These are phyloP conservation scores for Clistopyga incitator DNA, from an alignment of 2,888 invertebrate species.

Conservation along the genomic window DNA sequence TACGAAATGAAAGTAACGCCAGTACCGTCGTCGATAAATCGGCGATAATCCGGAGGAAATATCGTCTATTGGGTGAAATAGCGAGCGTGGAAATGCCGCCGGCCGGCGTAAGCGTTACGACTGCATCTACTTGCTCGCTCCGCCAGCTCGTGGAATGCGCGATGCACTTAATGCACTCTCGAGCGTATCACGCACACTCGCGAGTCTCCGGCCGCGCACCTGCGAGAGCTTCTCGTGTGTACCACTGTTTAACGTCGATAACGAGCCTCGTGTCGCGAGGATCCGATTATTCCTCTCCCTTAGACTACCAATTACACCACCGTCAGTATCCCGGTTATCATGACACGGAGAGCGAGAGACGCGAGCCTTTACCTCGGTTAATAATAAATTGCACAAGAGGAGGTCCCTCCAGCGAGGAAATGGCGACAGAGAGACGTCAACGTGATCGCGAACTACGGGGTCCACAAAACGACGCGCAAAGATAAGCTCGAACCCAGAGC, in stretches of 20 bases:
- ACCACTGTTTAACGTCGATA: conserved; percentile 24
- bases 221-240: conserved; percentile 26
- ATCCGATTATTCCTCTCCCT: neutral
- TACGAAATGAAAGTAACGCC: conserved; percentile 6
- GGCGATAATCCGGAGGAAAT: neutral
- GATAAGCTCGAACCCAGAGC: conserved; percentile 87
- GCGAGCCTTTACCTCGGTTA: conserved; percentile 58
- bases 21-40: neutral
- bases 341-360: neutral
- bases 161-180: neutral
- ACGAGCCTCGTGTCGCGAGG: neutral
- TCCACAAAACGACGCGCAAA: conserved; percentile 93
- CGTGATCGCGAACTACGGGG: conserved; percentile 89
- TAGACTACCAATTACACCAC: neutral
- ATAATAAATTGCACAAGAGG: conserved; percentile 64
- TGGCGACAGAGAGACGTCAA: conserved; percentile 87
- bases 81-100: conserved; percentile 54
- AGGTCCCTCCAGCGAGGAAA: conserved; percentile 85
- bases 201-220: conserved; percentile 38
- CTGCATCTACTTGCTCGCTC: conserved; percentile 60
- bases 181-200: conserved; percentile 57
- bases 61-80: conserved; percentile 23
- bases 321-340: neutral
- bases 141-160: neutral
- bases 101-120: conserved; percentile 66